These are phyloP conservation scores for Podargus strigoides DNA, from an alignment of 2,797 vertebrate species.

Conservation along the genomic window DNA sequence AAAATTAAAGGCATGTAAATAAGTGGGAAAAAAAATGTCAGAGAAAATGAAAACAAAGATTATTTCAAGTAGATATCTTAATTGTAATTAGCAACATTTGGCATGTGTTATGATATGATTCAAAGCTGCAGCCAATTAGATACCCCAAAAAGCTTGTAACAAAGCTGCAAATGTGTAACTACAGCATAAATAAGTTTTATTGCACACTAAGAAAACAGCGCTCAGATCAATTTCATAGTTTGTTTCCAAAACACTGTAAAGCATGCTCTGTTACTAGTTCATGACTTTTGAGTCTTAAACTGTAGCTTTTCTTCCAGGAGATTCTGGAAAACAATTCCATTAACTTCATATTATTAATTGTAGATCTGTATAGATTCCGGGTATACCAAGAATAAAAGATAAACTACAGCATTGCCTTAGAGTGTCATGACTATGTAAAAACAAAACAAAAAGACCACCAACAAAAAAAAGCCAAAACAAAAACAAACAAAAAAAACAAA, in stretches of 20 bases:
- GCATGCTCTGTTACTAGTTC: background rate
- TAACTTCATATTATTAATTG: background rate
- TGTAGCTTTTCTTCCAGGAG: background rate
- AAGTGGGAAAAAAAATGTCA: constrained; percentile 33
- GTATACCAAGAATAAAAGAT: background rate
- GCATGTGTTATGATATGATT: constrained; percentile 42
- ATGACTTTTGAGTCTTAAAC: background rate
- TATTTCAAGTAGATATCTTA: constrained; percentile 64
- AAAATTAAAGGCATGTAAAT: constrained; percentile 64
- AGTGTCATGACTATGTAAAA: background rate
- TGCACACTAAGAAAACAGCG: constrained; percentile 34
- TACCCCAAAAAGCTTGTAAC: constrained; percentile 60
- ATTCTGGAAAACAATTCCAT: background rate
- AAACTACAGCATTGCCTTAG: background rate
- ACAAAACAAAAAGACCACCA: background rate
- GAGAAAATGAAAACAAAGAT: constrained; percentile 57
- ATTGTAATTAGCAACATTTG: constrained; percentile 67
- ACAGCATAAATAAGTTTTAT: constrained; percentile 56
- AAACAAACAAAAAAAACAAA: background rate
- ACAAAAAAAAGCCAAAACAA: background rate
- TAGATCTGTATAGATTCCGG: background rate
- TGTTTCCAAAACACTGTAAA: background rate
- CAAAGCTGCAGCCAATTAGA: constrained; percentile 63
- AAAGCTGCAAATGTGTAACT: constrained; percentile 64
- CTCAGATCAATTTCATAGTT: constrained; percentile 18